Base-by-base conservation (phyloP, 2,888 invertebrate genomes). In the Periphyllus acericola region DNA sequence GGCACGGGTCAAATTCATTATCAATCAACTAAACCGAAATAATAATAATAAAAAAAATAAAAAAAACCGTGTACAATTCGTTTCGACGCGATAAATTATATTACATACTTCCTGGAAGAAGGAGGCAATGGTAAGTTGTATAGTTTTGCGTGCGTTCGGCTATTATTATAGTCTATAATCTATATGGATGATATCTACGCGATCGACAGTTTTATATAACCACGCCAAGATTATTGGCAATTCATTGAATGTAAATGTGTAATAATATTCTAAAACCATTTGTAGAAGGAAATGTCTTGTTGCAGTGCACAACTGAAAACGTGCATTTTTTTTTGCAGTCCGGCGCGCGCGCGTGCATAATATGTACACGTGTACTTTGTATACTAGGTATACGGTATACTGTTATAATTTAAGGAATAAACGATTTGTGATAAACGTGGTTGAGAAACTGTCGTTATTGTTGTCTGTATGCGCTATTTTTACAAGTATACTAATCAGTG, bases 361-460 rank as follows among this genome's bases (percentile, higher is more conserved):
- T 55, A 19, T 21, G 14, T 55, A 55, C 21, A 46, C 46, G 46
- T 46, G 11, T 46, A 46, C 11, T 8, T 8, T 46, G 46, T 46
- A 46, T 46, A 46, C 11, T 8, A 46, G 6, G 6, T 36, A 46
- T 46, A 46, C 46, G 46, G 46, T 46, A 9, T 1, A 9, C n/a
- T n/a, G n/a, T 9, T 46, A 46, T 46, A 46, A 46, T 46, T 1
- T 55, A 40, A n/a, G 40, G 29, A 68, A 68, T 81, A 80, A 68
- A 40, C 40, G 81, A 80, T 66, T 80, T 46, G 75, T 60, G 75
- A 83, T 75, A 83, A 83, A 75, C 32, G 75, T 71, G 68, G 25
- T 66, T 78, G 46, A 78, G 78, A 84, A 84, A 66, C 68, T 46
- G 46, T 78, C 76, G 84, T 84, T 46, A 46, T 76, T 84, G 84